Percentiles rank a stretch among this genome's conserved stretches.
phyloP scores from a whole-genome alignment of 1,140 invertebrate genomes.

The Leptinotarsa lineolata region DNA sequence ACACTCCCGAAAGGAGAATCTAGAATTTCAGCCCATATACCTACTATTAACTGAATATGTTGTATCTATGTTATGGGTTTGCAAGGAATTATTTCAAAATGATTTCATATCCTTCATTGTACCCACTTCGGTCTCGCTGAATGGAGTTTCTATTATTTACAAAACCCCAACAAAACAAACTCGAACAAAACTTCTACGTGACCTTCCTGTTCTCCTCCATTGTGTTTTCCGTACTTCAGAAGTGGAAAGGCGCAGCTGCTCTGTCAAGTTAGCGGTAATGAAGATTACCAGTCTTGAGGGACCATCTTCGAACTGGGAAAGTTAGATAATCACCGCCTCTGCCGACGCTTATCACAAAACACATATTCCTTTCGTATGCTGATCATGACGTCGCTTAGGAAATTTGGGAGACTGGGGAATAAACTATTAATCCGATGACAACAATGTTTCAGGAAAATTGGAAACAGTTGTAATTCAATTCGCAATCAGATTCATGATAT shows the following conservation, averaged over 20 bases:
- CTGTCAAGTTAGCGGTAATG: conserved; percentile 35
- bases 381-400: conserved; percentile 10
- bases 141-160: conserved; percentile 1
- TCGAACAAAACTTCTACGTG: conserved; percentile 4
- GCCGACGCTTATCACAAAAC: conserved; percentile 17
- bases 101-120: too few relatives aligned
- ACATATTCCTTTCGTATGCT: conserved; percentile 29
- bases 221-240: not conserved
- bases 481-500: too few relatives aligned
- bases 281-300: conserved; percentile 37
- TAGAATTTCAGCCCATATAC: too few relatives aligned
- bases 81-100: too few relatives aligned
- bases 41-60: too few relatives aligned
- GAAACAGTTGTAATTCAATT: too few relatives aligned
- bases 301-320: conserved; percentile 36
- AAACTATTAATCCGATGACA: not conserved
- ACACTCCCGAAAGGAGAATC: too few relatives aligned
- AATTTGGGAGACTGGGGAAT: not conserved
- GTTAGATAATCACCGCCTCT: conserved; percentile 35
- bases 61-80: too few relatives aligned
- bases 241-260: conserved; percentile 33
- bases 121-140: not conserved
- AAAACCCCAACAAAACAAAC: not conserved
- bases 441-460: not conserved
- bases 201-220: conserved; percentile 6